phyloP scores from a whole-genome alignment of 2,888 invertebrate genomes.

The Callyntrura sp. region DNA sequence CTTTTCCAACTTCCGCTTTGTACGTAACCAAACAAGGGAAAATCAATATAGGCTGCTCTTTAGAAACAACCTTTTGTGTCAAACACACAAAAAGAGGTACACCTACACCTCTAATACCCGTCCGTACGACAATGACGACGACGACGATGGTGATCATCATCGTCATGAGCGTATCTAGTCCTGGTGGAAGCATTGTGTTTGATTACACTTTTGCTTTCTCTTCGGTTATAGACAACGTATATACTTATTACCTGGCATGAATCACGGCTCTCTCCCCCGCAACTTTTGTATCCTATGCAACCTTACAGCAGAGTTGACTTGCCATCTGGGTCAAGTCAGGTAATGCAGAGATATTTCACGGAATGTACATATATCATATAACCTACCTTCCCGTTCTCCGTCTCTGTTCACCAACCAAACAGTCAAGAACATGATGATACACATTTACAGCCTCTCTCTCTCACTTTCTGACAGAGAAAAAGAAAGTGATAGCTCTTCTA shows the following conservation, averaged over 20 bases:
- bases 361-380: not conserved
- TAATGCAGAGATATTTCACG: conserved; percentile 50
- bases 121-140: conserved; percentile 1
- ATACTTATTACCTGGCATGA: too few species aligned
- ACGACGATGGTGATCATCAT: conserved; percentile 17
- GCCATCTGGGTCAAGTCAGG: conserved; percentile 65
- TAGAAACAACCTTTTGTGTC: conserved; percentile 71
- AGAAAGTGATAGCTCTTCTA: conserved; percentile 24
- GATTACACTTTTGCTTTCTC: too few species aligned
- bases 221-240: too few species aligned
- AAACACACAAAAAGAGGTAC: conserved; percentile 37
- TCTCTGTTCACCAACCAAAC: not conserved
- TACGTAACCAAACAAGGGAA: conserved; percentile 41
- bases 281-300: conserved; percentile 25
- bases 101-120: too few species aligned
- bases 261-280: conserved; percentile 72
- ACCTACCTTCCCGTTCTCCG: too few species aligned
- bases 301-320: conserved; percentile 43
- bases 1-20: not conserved
- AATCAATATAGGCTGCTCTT: conserved; percentile 76
- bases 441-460: too few species aligned
- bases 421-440: conserved; percentile 2
- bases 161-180: too few species aligned
- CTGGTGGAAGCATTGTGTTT: too few species aligned
- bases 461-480: not conserved